Conservation (phyloP, 2,888 invertebrate genomes). For the Diarsia brunnea region DNA sequence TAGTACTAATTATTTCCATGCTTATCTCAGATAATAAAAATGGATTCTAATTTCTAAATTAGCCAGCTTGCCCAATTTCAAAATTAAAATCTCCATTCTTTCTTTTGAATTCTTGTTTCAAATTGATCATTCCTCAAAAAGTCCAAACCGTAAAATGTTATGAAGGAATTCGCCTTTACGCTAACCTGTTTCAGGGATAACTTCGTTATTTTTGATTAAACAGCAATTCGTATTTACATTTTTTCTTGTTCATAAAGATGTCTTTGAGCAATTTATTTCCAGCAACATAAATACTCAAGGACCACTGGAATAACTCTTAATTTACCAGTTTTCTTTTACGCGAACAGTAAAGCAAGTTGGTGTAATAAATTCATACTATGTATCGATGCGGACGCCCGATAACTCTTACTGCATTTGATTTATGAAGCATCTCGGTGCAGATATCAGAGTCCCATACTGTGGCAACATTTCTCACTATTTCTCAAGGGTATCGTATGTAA, state of each 20-base stretch:
- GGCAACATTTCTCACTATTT: conserved; percentile 65
- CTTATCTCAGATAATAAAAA: not conserved
- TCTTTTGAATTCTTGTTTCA: not conserved
- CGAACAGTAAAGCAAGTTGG: conserved; percentile 49
- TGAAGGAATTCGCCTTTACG: not conserved
- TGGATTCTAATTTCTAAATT: not conserved
- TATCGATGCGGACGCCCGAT: conserved; percentile 63
- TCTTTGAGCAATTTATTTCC: conserved; percentile 51
- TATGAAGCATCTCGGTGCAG: conserved; percentile 62
- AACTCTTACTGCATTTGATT: conserved; percentile 66
- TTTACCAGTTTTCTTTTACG: conserved; percentile 59
- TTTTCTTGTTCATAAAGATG: conserved; percentile 45
- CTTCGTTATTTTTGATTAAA: conserved; percentile 53
- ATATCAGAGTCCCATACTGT: conserved; percentile 65
- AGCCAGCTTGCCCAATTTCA: not conserved
- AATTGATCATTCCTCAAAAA: not conserved
- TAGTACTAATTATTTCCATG: not conserved
- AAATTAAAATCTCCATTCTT: not conserved
- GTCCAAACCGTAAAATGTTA: not conserved
- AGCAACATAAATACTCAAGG: conserved; percentile 42
- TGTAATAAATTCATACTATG: conserved; percentile 63
- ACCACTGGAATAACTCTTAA: conserved; percentile 52
- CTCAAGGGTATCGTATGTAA: conserved; percentile 66
- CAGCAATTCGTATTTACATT: conserved; percentile 34
- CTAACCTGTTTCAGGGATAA: conserved; percentile 16